A percentile compares a stretch with the other conserved stretches of the same genome.
These are phyloP conservation scores for Merodon equestris DNA, from an alignment of 2,888 invertebrate genomes.

Conservation along the genomic window DNA sequence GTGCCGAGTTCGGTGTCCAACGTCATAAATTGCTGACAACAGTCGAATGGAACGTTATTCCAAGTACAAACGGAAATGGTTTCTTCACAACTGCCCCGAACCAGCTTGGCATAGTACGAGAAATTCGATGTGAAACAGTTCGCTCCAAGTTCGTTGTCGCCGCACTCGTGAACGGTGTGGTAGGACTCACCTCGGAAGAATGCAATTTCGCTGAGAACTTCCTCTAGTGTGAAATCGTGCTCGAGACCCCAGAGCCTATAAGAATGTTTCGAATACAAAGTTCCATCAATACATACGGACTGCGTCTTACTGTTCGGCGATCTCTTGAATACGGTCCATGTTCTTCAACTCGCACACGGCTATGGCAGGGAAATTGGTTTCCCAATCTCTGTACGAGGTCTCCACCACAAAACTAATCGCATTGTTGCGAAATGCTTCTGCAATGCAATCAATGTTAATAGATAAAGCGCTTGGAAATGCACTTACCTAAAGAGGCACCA, in stretches of 20 bases:
- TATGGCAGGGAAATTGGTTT: constrained; percentile 86
- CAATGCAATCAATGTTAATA: neutral
- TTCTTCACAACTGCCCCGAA: constrained; percentile 82
- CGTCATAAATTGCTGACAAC: constrained; percentile 83
- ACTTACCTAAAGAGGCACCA: constrained; percentile 80
- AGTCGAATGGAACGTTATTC: constrained; percentile 82
- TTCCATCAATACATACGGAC: neutral
- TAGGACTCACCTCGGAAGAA: constrained; percentile 85
- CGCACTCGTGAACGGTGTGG: constrained; percentile 83
- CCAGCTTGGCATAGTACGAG: constrained; percentile 81
- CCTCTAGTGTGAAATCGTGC: constrained; percentile 85
- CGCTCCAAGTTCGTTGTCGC: constrained; percentile 79
- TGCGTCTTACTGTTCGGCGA: constrained; percentile 82
- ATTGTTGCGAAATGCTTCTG: constrained; percentile 82
- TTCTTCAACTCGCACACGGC: constrained; percentile 85
- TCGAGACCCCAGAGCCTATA: constrained; percentile 82
- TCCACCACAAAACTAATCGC: constrained; percentile 89
- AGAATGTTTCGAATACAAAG: neutral
- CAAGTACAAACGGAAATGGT: constrained; percentile 81
- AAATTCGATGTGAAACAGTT: constrained; percentile 83
- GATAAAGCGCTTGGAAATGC: neutral
- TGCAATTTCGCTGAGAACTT: constrained; percentile 84
- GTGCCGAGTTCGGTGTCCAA: constrained; percentile 85
- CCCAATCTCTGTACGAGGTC: constrained; percentile 86
- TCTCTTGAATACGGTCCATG: constrained; percentile 82